Conservation (phyloP, 2,888 invertebrate genomes). For the Merodon equestris region DNA sequence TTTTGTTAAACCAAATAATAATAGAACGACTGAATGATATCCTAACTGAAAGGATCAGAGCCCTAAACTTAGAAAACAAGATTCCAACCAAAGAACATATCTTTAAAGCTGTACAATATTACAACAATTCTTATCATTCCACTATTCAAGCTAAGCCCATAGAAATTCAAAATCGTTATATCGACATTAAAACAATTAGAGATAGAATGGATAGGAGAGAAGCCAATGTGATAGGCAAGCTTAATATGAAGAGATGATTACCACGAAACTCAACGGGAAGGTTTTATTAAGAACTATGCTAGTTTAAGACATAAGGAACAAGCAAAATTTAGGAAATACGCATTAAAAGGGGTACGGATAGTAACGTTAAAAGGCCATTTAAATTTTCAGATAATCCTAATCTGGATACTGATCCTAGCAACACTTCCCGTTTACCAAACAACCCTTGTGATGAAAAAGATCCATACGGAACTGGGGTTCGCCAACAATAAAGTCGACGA, state of each 20-base stretch:
- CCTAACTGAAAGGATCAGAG: slow-evolving; percentile 54
- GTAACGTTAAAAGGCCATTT: slow-evolving; percentile 43
- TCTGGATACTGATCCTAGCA: slow-evolving; percentile 17
- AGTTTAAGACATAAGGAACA: slow-evolving; percentile 43
- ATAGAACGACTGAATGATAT: slow-evolving; percentile 52
- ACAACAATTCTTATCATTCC: slow-evolving; percentile 57
- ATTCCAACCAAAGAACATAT: slow-evolving; percentile 59
- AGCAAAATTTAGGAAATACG: slow-evolving; percentile 41
- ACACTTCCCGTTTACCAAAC: slow-evolving; percentile 1
- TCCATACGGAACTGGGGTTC: not conserved
- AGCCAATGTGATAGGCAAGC: slow-evolving; percentile 28
- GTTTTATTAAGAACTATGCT: slow-evolving; percentile 44
- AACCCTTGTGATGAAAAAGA: not conserved
- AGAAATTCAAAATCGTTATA: slow-evolving; percentile 39
- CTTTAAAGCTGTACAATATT: slow-evolving; percentile 51
- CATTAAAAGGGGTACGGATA: slow-evolving; percentile 17
- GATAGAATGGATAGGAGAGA: slow-evolving; percentile 15
- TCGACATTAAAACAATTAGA: slow-evolving; percentile 10
- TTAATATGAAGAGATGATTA: slow-evolving; percentile 37
- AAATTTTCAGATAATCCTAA: slow-evolving; percentile 33
- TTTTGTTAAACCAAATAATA: slow-evolving; percentile 46
- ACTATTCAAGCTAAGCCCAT: slow-evolving; percentile 52
- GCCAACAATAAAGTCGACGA: not conserved
- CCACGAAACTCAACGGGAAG: slow-evolving; percentile 21
- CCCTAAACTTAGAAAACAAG: slow-evolving; percentile 45